A percentile compares a stretch with the other conserved stretches of the same genome.
These are phyloP conservation scores for Digitonthophagus gazella DNA, from an alignment of 2,888 invertebrate species.

Conservation along the genomic window DNA sequence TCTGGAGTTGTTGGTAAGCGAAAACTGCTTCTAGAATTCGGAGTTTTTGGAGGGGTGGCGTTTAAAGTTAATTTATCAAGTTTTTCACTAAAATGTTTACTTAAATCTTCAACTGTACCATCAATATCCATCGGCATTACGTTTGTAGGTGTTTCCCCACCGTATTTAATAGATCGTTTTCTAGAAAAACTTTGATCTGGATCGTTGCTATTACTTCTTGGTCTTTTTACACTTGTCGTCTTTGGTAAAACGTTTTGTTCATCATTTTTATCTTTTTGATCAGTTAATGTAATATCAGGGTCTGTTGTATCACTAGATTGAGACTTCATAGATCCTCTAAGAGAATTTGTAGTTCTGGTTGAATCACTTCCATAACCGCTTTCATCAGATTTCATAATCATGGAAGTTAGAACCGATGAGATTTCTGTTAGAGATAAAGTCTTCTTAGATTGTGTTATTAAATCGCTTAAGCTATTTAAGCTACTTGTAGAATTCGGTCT, in stretches of 20 bases:
- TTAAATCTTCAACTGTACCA: background rate
- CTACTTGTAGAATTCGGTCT: conserved; percentile 41
- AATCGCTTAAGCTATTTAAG: conserved; percentile 43
- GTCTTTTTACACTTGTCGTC: conserved; percentile 27
- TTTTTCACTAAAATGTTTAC: background rate
- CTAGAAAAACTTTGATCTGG: conserved; percentile 30
- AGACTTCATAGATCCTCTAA: conserved; percentile 8
- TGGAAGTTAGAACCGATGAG: conserved; percentile 35
- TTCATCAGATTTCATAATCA: conserved; percentile 52
- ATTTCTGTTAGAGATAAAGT: conserved; percentile 42
- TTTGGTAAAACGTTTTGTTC: conserved; percentile 1
- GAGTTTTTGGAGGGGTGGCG: conserved; percentile 29
- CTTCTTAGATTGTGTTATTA: conserved; percentile 41
- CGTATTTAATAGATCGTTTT: conserved; percentile 32
- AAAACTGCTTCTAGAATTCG: conserved; percentile 17
- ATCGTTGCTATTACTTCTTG: conserved; percentile 41
- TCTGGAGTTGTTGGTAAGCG: conserved; percentile 27
- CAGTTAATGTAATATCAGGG: conserved; percentile 16
- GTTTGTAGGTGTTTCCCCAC: conserved; percentile 40
- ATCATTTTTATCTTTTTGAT: background rate
- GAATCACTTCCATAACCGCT: conserved; percentile 63
- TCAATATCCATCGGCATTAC: conserved; percentile 32
- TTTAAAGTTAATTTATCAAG: conserved; percentile 29
- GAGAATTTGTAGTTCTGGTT: conserved; percentile 55
- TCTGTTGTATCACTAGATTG: conserved; percentile 26